phyloP scores from a whole-genome alignment of 2,888 invertebrate genomes.

The Carpatolechia fugitivella region DNA sequence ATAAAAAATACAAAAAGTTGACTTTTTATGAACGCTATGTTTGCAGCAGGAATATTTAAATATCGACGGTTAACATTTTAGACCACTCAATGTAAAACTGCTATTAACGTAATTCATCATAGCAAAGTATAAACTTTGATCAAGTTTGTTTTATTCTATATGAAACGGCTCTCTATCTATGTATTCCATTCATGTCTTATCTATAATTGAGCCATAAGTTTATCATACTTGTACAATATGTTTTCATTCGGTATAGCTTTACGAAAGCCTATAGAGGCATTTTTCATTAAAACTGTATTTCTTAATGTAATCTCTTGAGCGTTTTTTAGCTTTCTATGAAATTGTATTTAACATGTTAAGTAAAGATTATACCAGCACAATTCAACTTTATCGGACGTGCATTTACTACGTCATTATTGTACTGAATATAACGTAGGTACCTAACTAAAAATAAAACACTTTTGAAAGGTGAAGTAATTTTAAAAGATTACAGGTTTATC shows the following conservation, averaged over 20 bases:
- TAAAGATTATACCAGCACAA: not conserved
- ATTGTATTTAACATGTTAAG: slow-evolving; percentile 1
- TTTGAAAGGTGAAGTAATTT: not conserved
- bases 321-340: not conserved
- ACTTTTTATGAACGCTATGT: too few relatives aligned
- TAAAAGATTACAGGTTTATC: slow-evolving; percentile 21
- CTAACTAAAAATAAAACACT: not conserved
- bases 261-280: slow-evolving; percentile 5
- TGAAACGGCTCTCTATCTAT: not conserved
- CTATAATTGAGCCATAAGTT: not conserved
- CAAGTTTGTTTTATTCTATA: not conserved
- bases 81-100: too few relatives aligned
- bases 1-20: too few relatives aligned
- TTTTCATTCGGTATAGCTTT: slow-evolving; percentile 4
- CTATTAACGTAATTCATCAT: too few relatives aligned
- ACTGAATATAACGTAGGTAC: not conserved
- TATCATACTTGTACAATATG: not conserved
- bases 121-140: not conserved
- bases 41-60: not conserved
- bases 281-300: not conserved
- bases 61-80: not conserved
- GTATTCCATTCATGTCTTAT: not conserved
- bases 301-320: not conserved
- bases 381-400: not conserved
- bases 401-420: not conserved